Evolutionary conservation across 2,888 invertebrate species (phyloP), one percentile per base, ranked within the genome.

Genomic region (Bimastos eiseni): DNA sequence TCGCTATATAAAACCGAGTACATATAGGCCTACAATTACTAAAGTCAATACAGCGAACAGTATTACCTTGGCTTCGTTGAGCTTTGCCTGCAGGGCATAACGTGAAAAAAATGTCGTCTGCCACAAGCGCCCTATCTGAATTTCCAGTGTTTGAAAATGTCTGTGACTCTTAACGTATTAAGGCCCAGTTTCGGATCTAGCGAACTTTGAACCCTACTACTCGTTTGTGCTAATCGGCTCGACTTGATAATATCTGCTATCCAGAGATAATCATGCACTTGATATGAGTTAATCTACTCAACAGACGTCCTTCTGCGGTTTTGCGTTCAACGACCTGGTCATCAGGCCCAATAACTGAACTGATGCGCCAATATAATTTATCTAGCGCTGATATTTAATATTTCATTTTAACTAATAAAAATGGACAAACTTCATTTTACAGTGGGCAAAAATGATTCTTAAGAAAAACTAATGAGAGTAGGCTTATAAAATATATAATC

Each of bases 301-400:
- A 6, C 8, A 3, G 11, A 70, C 11, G 70, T 2, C 70, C 70
- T 0, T 49, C 15, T 3, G 30, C 70, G 49, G n/a, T n/a, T 70
- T 49, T 70, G 8, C 30, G 30, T 70, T n/a, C 19, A 6, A 21
- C 49, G 70, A 11, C n/a, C n/a, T n/a, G n/a, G n/a, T n/a, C n/a
- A n/a, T n/a, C n/a, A n/a, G n/a, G n/a, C n/a, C 70, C 70, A 70
- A 70, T n/a, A 70, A n/a, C 70, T 70, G 70, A 70, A 70, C 70
- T 70, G n/a, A 30, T n/a, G 30, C 21, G 21, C 49, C 2, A 6
- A 70, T n/a, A 70, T 70, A 0, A 70, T 70, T 70, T 5, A 70
- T 70, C 70, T 70, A 70, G 70, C 70, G 70, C 70, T 24, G 21
- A 49, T 41, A 13, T 41, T 41, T 41, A 41, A 17, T 41, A 49